A percentile compares a stretch with the other conserved stretches of the same genome.
phyloP scores from a whole-genome alignment of 1,140 invertebrate species.

The Saccostrea echinata region DNA sequence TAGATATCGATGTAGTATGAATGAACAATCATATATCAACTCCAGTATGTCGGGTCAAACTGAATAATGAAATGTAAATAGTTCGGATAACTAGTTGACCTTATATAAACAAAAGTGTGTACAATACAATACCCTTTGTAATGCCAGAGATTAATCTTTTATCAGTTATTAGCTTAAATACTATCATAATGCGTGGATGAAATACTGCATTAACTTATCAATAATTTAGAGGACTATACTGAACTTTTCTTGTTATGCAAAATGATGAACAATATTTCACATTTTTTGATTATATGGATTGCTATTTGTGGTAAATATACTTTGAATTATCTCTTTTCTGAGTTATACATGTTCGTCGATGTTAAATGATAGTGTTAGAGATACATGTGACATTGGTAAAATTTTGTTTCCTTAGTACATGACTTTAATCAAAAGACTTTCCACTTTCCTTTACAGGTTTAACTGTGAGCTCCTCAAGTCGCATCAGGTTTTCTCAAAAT shows the following conservation, averaged over 20 bases:
- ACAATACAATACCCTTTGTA: neutral
- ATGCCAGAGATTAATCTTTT: neutral
- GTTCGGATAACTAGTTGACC: neutral
- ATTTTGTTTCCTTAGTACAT: no score
- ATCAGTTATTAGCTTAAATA: neutral
- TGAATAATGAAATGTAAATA: constrained; percentile 20
- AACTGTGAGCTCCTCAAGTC: neutral
- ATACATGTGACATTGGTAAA: no score
- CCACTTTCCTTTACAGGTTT: neutral
- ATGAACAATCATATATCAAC: neutral
- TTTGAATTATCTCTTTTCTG: neutral
- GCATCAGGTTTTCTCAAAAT: neutral
- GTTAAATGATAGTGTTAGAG: no score
- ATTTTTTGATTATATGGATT: neutral
- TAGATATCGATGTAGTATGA: neutral
- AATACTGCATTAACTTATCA: neutral
- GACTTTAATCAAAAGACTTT: no score
- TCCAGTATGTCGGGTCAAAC: neutral
- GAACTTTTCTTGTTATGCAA: neutral
- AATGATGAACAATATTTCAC: neutral
- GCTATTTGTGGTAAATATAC: neutral
- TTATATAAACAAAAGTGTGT: neutral
- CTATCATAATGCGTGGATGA: neutral
- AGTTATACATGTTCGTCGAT: neutral
- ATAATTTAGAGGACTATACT: neutral